Percentiles rank a stretch among this genome's conserved stretches.
These are phyloP conservation scores for Clarias platycephalus DNA, from an alignment of 2,797 vertebrate species.

Conservation along the genomic window DNA sequence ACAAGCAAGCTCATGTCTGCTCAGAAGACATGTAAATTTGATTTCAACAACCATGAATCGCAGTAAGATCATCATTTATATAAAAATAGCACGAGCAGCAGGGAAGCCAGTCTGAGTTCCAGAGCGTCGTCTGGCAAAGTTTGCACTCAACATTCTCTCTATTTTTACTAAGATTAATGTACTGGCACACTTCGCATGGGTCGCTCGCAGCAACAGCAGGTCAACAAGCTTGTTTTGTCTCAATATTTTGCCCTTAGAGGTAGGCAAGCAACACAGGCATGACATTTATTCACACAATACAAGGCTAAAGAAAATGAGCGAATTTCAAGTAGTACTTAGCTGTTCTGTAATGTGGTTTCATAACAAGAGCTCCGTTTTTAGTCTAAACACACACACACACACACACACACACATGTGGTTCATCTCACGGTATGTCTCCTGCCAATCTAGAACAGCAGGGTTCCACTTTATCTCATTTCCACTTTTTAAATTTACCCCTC, in stretches of 20 bases:
- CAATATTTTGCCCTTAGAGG: constrained; percentile 8
- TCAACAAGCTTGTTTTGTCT: constrained; percentile 25
- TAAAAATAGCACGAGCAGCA: constrained; percentile 6
- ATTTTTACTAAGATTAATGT: constrained; percentile 19
- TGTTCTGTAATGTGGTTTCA: background rate
- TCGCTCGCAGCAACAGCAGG: constrained; percentile 15
- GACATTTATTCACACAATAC: background rate
- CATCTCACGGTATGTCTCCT: background rate
- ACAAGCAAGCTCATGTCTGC: background rate
- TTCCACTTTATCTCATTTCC: background rate
- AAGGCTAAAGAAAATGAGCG: background rate
- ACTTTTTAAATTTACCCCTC: background rate
- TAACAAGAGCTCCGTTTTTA: background rate
- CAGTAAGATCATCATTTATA: constrained; percentile 25
- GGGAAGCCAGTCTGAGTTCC: constrained; percentile 1
- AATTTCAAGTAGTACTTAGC: constrained; percentile 7
- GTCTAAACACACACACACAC: background rate
- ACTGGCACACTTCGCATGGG: background rate
- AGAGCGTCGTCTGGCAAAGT: constrained; percentile 6
- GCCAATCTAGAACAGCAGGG: constrained; percentile 2
- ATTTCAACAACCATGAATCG: background rate
- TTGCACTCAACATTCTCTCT: constrained; percentile 1
- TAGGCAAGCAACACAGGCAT: background rate
- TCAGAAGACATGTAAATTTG: constrained; percentile 17
- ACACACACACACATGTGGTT: background rate